These are phyloP conservation scores for Aphaenogaster ashmeadi DNA, from an alignment of 1,140 invertebrate species.

Conservation along the genomic window DNA sequence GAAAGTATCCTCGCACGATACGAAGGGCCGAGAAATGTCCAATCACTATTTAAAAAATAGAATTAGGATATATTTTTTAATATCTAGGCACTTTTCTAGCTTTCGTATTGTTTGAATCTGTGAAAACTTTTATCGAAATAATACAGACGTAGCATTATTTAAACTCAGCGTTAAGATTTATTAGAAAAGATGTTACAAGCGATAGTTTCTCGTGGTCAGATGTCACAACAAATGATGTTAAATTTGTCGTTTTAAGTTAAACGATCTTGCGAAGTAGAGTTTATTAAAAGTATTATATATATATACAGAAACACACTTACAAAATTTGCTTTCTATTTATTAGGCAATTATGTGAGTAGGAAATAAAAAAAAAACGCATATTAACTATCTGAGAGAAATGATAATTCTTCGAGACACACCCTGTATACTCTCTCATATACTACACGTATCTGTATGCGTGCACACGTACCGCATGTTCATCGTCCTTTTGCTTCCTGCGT, in stretches of 20 bases:
- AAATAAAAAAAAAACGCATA: background rate
- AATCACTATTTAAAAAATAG: background rate
- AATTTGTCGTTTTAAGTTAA: background rate
- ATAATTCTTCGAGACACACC: conserved; percentile 36
- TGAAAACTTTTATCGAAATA: background rate
- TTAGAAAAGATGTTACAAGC: background rate
- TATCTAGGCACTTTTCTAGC: background rate
- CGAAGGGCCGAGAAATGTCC: background rate
- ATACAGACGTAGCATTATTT: no score
- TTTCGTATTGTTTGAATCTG: background rate
- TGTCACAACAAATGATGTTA: background rate
- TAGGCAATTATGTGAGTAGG: background rate
- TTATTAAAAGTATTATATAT: background rate
- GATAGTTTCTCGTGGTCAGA: background rate
- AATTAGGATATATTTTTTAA: background rate
- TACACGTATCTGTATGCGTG: background rate
- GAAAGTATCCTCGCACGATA: background rate
- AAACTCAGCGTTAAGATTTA: conserved; percentile 7
- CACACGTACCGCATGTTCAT: conserved; percentile 34
- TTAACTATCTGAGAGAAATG: background rate
- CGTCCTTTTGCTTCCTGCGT: conserved; percentile 55
- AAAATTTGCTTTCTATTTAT: background rate
- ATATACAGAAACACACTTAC: background rate
- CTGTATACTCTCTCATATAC: conserved; percentile 8
- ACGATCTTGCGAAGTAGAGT: background rate